Percentiles rank a stretch among this genome's conserved stretches.
These are phyloP conservation scores for Holacanthella duospinosa DNA, from an alignment of 2,888 invertebrate genomes.

Conservation along the genomic window DNA sequence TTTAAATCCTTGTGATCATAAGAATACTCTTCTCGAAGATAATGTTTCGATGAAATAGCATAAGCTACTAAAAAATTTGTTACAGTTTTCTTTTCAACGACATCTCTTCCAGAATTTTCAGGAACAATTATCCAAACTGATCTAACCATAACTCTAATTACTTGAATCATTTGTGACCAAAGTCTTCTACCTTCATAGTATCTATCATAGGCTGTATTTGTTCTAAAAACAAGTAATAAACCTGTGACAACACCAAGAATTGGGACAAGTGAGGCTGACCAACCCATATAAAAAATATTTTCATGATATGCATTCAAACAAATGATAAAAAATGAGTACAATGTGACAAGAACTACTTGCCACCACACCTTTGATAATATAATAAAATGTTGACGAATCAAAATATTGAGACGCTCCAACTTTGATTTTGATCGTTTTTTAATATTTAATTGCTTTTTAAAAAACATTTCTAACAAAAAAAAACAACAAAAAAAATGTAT, in stretches of 20 bases:
- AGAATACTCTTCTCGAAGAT: conserved; percentile 8
- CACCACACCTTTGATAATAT: conserved; percentile 21
- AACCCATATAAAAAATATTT: conserved; percentile 15
- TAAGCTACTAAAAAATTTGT: conserved; percentile 3
- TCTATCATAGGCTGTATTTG: conserved; percentile 33
- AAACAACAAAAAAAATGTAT: too few species aligned
- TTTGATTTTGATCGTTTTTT: background rate
- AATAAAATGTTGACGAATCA: background rate
- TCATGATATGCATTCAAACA: conserved; percentile 16
- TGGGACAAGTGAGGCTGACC: conserved; percentile 26
- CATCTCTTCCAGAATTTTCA: background rate
- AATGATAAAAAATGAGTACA: conserved; percentile 16
- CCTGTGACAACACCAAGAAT: conserved; percentile 33
- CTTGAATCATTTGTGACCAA: conserved; percentile 1
- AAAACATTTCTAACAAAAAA: too few species aligned
- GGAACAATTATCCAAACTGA: background rate
- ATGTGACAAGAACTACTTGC: conserved; percentile 20
- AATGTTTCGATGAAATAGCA: conserved; percentile 5
- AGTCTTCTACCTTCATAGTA: conserved; percentile 8
- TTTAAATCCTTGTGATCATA: conserved; percentile 6
- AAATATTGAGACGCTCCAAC: background rate
- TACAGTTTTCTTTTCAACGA: conserved; percentile 1
- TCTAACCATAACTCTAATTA: background rate
- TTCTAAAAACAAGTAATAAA: conserved; percentile 31
- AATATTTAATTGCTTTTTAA: background rate